A percentile compares a stretch with the other conserved stretches of the same genome.
These are phyloP conservation scores for Calonectris borealis DNA, from an alignment of 2,113 vertebrate species.

Conservation along the genomic window DNA sequence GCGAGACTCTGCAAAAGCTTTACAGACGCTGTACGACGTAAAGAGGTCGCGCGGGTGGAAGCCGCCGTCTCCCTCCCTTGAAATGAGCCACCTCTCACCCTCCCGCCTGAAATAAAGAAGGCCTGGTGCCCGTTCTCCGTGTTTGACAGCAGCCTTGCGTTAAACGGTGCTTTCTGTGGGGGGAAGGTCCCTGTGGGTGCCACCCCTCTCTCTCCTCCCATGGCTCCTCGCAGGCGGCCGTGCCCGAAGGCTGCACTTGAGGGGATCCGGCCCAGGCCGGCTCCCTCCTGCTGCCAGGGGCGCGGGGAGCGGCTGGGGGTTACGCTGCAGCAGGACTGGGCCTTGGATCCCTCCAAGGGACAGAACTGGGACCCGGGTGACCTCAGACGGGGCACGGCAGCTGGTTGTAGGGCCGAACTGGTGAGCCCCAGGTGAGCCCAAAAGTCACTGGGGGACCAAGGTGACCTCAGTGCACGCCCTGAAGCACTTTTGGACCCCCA, in stretches of 20 bases:
- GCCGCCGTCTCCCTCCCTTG: neutral
- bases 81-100: neutral
- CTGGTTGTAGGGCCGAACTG: neutral
- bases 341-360: neutral
- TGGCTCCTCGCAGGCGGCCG: neutral
- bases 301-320: accelerated
- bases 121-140: neutral
- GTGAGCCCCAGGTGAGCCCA: no score
- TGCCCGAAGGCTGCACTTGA: neutral
- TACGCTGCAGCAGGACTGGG: neutral
- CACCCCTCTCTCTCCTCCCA: accelerated
- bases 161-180: neutral
- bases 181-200: accelerated
- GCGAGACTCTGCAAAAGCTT: neutral
- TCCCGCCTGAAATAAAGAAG: neutral
- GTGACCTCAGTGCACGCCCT: neutral
- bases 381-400: neutral
- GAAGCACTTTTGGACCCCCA: neutral
- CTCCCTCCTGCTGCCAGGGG: neutral
- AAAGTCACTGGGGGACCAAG: neutral
- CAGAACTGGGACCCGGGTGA: no score
- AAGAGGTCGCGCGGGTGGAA: neutral
- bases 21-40: accelerated
- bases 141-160: accelerated
- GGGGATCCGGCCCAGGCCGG: no score